Evolutionary conservation across 2,888 invertebrate species (phyloP).

Genomic region (Leptinotarsa haldemani): DNA sequence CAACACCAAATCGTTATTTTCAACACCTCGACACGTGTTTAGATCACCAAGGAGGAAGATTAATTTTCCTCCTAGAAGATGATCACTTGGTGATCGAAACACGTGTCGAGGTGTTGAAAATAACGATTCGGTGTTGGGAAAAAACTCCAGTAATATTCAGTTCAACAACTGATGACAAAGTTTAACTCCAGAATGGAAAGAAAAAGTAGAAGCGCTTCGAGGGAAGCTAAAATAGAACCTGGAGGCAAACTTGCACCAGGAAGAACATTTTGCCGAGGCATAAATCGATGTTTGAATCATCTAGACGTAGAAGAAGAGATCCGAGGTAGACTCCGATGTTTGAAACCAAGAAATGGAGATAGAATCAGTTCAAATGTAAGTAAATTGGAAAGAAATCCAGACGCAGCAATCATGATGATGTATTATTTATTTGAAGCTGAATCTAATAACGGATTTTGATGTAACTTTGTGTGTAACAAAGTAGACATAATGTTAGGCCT

Average conservation of each 20-base stretch:
- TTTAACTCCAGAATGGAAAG: slow-evolving; percentile 16
- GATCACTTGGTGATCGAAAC: too few relatives aligned
- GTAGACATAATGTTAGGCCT: too few relatives aligned
- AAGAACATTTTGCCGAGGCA: not conserved
- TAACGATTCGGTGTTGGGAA: too few relatives aligned
- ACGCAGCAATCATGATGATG: slow-evolving; percentile 38
- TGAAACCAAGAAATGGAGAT: slow-evolving; percentile 6
- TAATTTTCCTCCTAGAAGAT: too few relatives aligned
- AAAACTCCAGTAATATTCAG: too few relatives aligned
- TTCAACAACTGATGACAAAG: too few relatives aligned
- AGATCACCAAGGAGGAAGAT: too few relatives aligned
- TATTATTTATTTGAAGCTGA: slow-evolving; percentile 32
- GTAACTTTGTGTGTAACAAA: not conserved
- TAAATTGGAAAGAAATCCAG: slow-evolving; percentile 20
- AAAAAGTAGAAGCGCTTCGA: slow-evolving; percentile 19
- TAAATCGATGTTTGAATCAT: not conserved
- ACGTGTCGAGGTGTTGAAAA: too few relatives aligned
- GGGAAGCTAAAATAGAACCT: slow-evolving; percentile 12
- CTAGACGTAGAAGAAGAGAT: not conserved
- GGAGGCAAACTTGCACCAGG: not conserved
- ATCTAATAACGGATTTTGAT: not conserved
- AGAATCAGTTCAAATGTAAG: not conserved
- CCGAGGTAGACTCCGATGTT: not conserved
- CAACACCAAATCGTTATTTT: too few relatives aligned
- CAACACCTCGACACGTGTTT: too few relatives aligned